Conservation (phyloP, 2,113 vertebrate species). For the Scophthalmus maximus region DNA sequence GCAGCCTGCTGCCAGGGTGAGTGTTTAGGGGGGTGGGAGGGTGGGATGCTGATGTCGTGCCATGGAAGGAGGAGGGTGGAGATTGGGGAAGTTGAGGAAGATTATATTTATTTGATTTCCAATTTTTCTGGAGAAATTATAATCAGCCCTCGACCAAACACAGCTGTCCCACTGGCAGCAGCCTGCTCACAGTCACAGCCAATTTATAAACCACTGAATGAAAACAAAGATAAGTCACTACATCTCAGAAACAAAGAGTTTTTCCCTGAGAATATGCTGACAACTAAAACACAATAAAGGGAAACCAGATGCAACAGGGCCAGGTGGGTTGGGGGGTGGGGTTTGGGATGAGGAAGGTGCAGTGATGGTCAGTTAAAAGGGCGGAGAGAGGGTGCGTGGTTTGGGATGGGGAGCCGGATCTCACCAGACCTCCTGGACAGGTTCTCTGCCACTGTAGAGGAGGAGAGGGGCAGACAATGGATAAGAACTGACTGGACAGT, state of each 20-base stretch:
- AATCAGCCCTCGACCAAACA: slow-evolving; percentile 50
- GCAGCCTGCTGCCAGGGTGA: slow-evolving; percentile 64
- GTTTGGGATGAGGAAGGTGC: slow-evolving; percentile 23
- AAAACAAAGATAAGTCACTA: slow-evolving; percentile 32
- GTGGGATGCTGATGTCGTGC: slow-evolving; percentile 32
- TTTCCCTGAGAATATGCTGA: slow-evolving; percentile 23
- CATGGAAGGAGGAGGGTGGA: slow-evolving; percentile 34
- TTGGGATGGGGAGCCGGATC: slow-evolving; percentile 82
- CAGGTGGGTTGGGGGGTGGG: slow-evolving; percentile 4
- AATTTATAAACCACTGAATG: slow-evolving; percentile 21
- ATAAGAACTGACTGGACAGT: slow-evolving; percentile 74
- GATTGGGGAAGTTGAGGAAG: background rate
- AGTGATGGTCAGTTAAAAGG: slow-evolving; percentile 31
- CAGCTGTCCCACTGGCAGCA: slow-evolving; percentile 32
- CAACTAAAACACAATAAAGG: slow-evolving; percentile 30
- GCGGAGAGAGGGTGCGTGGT: slow-evolving; percentile 7
- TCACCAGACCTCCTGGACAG: slow-evolving; percentile 96
- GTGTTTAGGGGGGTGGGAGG: background rate
- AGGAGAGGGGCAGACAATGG: slow-evolving; percentile 90
- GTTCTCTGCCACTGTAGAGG: slow-evolving; percentile 93
- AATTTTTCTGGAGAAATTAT: slow-evolving; percentile 11
- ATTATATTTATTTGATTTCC: background rate
- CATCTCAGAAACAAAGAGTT: slow-evolving; percentile 31
- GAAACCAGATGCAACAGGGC: slow-evolving; percentile 33
- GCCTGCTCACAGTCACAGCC: slow-evolving; percentile 31